Conservation (phyloP, 1,140 invertebrate species). For the Onthophagus taurus region DNA sequence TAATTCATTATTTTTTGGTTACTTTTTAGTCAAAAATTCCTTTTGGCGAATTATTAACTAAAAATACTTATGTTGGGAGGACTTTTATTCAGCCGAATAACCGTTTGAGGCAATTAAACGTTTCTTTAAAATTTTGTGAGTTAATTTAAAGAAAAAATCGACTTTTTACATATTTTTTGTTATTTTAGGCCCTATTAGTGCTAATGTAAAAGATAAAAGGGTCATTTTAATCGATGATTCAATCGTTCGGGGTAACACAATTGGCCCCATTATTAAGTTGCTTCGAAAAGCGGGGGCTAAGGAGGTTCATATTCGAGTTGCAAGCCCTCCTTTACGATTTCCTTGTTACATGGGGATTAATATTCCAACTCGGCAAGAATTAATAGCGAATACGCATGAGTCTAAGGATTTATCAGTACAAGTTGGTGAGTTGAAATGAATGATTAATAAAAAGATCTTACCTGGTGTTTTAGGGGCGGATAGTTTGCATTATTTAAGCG, state of each 20-base stretch:
- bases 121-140: conserved; percentile 84
- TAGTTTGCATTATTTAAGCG: conserved; percentile 83
- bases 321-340: conserved; percentile 87
- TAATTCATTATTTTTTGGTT: conserved; percentile 3
- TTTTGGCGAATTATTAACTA: conserved; percentile 88
- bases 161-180: too few species aligned
- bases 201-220: conserved; percentile 81
- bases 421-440: conserved; percentile 55
- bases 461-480: conserved; percentile 62
- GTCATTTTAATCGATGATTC: conserved; percentile 93
- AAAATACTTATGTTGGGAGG: conserved; percentile 92
- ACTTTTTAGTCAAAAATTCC: conserved; percentile 69
- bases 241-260: conserved; percentile 94
- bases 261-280: conserved; percentile 92
- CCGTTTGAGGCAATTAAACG: conserved; percentile 78
- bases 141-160: conserved; percentile 5
- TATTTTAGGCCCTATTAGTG: conserved; percentile 65
- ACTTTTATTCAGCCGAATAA: conserved; percentile 96
- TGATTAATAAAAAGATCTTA: conserved; percentile 5
- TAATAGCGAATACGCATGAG: conserved; percentile 85
- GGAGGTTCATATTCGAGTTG: conserved; percentile 93
- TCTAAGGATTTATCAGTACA: conserved; percentile 66
- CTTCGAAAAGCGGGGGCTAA: conserved; percentile 84
- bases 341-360: conserved; percentile 99
- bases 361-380: conserved; percentile 90